Evolutionary conservation across 1,140 invertebrate genomes (phyloP).

Genomic region (Glossosoma conforme): DNA sequence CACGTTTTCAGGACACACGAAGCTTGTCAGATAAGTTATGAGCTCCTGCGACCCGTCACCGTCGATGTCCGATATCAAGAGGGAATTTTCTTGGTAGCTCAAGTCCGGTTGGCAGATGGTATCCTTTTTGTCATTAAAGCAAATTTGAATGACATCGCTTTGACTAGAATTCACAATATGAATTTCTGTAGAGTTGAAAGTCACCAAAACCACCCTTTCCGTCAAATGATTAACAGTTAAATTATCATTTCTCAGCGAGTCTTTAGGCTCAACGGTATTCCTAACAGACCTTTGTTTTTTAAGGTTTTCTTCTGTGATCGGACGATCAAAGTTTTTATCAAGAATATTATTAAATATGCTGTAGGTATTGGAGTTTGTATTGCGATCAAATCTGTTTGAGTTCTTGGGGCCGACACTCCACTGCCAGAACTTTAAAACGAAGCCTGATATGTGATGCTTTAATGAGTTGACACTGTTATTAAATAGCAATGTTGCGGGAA

Average conservation of each 20-base stretch:
- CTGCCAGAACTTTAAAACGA: slow-evolving; percentile 76
- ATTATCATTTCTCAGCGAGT: slow-evolving; percentile 32
- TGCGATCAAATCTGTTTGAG: slow-evolving; percentile 45
- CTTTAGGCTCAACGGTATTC: slow-evolving; percentile 7
- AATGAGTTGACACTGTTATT: slow-evolving; percentile 36
- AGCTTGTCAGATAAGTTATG: slow-evolving; percentile 66
- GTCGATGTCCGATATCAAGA: slow-evolving; percentile 67
- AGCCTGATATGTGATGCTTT: slow-evolving; percentile 60
- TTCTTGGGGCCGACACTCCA: slow-evolving; percentile 54
- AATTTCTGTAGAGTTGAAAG: slow-evolving; percentile 65
- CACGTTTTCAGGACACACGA: slow-evolving; percentile 46
- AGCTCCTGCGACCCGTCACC: slow-evolving; percentile 67
- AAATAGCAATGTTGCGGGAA: slow-evolving; percentile 59
- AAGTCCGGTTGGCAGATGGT: slow-evolving; percentile 66
- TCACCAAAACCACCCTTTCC: slow-evolving; percentile 69
- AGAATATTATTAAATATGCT: slow-evolving; percentile 41
- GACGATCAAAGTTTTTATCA: too few species aligned
- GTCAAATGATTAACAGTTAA: slow-evolving; percentile 53
- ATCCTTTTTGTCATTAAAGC: slow-evolving; percentile 50
- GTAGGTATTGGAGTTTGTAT: slow-evolving; percentile 40
- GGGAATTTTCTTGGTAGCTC: slow-evolving; percentile 61
- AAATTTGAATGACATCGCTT: slow-evolving; percentile 67
- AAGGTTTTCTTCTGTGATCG: slow-evolving; percentile 37
- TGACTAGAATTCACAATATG: slow-evolving; percentile 70
- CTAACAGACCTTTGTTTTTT: slow-evolving; percentile 38